Evolutionary conservation across 2,113 vertebrate species (phyloP).

Genomic region (Trogon surrucura): DNA sequence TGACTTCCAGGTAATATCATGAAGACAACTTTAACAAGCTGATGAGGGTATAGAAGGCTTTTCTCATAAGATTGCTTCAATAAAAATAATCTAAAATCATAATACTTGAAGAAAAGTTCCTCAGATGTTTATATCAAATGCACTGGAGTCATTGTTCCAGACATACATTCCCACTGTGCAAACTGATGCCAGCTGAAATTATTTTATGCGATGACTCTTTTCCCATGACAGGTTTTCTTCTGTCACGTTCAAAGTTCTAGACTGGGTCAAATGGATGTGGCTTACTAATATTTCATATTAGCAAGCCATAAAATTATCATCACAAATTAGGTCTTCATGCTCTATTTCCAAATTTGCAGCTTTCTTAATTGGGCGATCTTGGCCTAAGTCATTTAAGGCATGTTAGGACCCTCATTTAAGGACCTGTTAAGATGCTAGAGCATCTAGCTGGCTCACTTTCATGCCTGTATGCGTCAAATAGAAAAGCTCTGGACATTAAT

Average conservation of each 20-base stretch:
- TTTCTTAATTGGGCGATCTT: neutral
- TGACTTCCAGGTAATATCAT: neutral
- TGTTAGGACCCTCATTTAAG: neutral
- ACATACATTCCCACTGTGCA: rapidly evolving
- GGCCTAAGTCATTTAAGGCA: neutral
- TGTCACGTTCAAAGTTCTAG: neutral
- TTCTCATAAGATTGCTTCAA: neutral
- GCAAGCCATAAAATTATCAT: neutral
- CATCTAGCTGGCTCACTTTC: neutral
- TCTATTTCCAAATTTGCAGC: neutral
- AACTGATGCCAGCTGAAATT: neutral
- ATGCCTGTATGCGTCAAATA: neutral
- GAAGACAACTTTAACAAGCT: neutral
- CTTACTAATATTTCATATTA: neutral
- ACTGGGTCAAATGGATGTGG: neutral
- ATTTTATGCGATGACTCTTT: neutral
- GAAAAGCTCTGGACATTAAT: neutral
- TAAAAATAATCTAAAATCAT: neutral
- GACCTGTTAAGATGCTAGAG: neutral
- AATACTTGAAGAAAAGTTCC: neutral
- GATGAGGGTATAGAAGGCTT: neutral
- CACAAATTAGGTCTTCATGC: neutral
- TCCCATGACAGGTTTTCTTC: neutral
- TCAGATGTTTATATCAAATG: neutral
- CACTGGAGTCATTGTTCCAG: neutral